Base-by-base conservation (phyloP, 2,113 vertebrate species). In the Macquaria ambigua region DNA sequence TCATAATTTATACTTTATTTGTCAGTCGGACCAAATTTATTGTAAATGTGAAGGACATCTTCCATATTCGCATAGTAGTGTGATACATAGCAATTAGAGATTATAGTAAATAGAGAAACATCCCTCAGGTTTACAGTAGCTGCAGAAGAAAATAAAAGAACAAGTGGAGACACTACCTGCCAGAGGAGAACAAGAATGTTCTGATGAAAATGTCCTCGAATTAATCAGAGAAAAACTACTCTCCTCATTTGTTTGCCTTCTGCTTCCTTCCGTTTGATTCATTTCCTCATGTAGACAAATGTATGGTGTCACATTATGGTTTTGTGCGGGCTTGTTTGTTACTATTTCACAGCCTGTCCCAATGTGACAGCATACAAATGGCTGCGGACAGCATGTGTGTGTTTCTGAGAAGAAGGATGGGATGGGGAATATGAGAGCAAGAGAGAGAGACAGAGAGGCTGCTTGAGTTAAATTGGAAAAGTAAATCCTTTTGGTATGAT, bases 401-500 rank as follows among this genome's bases (percentile, higher is more conserved):
- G 77, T 66, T 74, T 68, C 46, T 46, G 34, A 70, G 56, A 68
- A 64, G 53, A 74, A 62, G 39, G 46, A 55, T 74, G 34, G 21
- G 23, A 52, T 41, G 67, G 58, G 62, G 56, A 77, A 18, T 56
- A 55, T 55, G 14, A 63, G 68, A 58, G 79, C 18, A 23, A 43
- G 21, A 56, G 48, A 46, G 52, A 69, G 64, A 66, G 48, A 61
- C 10, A 28, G 41, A 67, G 71, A 43, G 23, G 46, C 25, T 43
- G 69, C 58, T 81, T 25, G 16, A 86, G 52, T 78, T 73, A 71
- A 91, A 84, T 77, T 75, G 63, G 77, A 84, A 80, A 90, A 86
- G 79, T 77, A 83, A 89, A 84, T 87, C 67, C 84, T 82, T 93
- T 71, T 89, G 66, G 70, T 78, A 16, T 48, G 61, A 87, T 81